Base-by-base conservation (phyloP, 2,113 vertebrate genomes). In the Acrocephalus arundinaceus region DNA sequence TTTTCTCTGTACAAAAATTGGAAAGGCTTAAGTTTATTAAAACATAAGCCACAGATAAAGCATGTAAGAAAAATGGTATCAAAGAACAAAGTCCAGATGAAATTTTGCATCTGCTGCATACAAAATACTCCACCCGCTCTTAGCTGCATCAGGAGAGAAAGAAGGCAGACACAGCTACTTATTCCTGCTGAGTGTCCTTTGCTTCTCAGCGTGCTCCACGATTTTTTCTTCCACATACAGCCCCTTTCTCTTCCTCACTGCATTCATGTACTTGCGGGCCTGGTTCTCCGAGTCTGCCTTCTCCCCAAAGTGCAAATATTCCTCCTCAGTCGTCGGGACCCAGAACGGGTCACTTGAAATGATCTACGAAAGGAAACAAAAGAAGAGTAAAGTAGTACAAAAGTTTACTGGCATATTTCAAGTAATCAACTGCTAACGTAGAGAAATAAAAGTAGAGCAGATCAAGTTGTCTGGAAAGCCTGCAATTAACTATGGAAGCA, bases 281-380 rank as follows among this genome's bases (percentile, higher is more conserved):
- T 99, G 99, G 97, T 99, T 99, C 92, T 98, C 98, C 0, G 99
- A 99, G 94, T 99, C 99, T 0, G 99, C 99, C 94, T 99, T 99
- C 88, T 99, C 99, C 55, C 99, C 99, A 28, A 99, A 99, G 97
- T 99, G 99, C 94, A 99, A 95, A 94, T 99, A 99, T 33, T 99
- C 99, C 83, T 99, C 99, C 75, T 99, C 99, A 0, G 99, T 99
- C 76, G 99, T 99, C 4, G 99, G 99, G 15, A 99, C 99, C 99
- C 99, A 99, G 97, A 98, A 99, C 0, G 99, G 99, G 92, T 99
- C 99, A 13, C 99, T 98, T 33, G 97, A 85, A 93, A 99, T 99
- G 68, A 99, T 96, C 99, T 99, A 24, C 19, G 13, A 27, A 92
- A 57, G 5, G 14, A 55, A 94, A 61, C 14, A 67, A 51, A 71